A percentile compares a stretch with the other conserved stretches of the same genome.
phyloP scores from a whole-genome alignment of 2,797 vertebrate species.

The Lacerta agilis region DNA sequence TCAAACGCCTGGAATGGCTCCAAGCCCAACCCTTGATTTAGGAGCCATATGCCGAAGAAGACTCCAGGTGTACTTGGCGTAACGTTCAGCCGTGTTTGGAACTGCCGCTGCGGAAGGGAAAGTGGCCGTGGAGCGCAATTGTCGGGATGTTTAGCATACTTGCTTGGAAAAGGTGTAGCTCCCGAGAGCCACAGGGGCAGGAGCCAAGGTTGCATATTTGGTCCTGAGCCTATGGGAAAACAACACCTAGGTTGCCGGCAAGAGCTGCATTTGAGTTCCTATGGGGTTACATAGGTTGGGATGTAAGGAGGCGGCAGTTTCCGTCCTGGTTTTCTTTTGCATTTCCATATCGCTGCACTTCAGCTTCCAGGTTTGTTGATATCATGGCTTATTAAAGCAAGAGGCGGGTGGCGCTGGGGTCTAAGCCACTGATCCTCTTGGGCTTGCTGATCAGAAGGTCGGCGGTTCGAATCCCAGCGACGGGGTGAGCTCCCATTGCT shows the following conservation, averaged over 20 bases:
- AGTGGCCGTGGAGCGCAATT: not conserved
- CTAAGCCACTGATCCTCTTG: too few relatives aligned
- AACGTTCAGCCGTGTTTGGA: conserved; percentile 15
- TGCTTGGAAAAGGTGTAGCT: not conserved
- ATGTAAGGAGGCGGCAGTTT: too few relatives aligned
- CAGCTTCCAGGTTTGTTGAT: too few relatives aligned
- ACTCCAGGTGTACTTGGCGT: conserved; percentile 43
- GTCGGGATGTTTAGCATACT: not conserved
- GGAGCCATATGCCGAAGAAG: conserved; percentile 22
- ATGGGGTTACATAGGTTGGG: too few relatives aligned
- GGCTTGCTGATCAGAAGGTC: too few relatives aligned
- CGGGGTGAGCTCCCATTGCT: fast-evolving
- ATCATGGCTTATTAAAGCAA: too few relatives aligned
- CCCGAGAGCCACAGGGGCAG: not conserved
- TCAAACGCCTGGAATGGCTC: conserved; percentile 23
- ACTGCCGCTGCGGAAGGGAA: conserved; percentile 29
- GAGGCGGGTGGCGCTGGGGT: too few relatives aligned
- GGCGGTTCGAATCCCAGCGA: too few relatives aligned
- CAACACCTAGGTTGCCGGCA: not conserved
- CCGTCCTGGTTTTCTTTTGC: too few relatives aligned
- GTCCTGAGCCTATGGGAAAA: not conserved
- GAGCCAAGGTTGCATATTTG: not conserved
- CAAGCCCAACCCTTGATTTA: conserved; percentile 7
- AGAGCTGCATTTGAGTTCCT: not conserved
- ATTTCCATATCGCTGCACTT: too few relatives aligned